A percentile compares a stretch with the other conserved stretches of the same genome.
Conservation (phyloP, 1,140 invertebrate genomes). For the Eriocheir sinensis region DNA sequence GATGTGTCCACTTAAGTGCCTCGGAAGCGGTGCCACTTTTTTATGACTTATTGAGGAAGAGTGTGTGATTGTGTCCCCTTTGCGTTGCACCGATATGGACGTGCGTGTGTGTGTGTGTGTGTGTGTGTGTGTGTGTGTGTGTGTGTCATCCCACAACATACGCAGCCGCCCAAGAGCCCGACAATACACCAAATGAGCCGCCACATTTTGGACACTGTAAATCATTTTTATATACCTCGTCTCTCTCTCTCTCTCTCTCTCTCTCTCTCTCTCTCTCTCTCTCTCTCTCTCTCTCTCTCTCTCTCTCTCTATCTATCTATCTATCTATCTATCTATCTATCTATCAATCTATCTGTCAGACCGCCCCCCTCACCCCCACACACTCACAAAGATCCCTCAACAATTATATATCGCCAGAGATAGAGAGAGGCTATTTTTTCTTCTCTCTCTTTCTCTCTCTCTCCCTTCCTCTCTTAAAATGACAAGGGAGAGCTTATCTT, state of each 20-base stretch:
- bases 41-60: too few relatives aligned
- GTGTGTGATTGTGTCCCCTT: too few relatives aligned
- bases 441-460: too few relatives aligned
- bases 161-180: neutral
- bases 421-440: too few relatives aligned
- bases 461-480: neutral
- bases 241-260: slow-evolving; percentile 19
- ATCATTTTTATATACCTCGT: neutral
- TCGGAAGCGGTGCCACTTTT: too few relatives aligned
- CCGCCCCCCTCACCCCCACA: too few relatives aligned
- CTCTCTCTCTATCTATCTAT: neutral
- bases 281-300: slow-evolving; percentile 4
- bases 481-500: neutral
- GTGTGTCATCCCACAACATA: neutral
- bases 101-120: slow-evolving; percentile 8
- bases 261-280: slow-evolving; percentile 4
- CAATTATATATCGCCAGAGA: too few relatives aligned
- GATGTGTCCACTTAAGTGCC: too few relatives aligned
- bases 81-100: too few relatives aligned
- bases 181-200: slow-evolving; percentile 15
- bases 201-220: slow-evolving; percentile 4
- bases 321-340: too few relatives aligned
- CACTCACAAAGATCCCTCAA: too few relatives aligned
- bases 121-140: neutral
- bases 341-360: too few relatives aligned